Base-by-base conservation (phyloP, 1,140 invertebrate species). In the Asbolus verrucosus region DNA sequence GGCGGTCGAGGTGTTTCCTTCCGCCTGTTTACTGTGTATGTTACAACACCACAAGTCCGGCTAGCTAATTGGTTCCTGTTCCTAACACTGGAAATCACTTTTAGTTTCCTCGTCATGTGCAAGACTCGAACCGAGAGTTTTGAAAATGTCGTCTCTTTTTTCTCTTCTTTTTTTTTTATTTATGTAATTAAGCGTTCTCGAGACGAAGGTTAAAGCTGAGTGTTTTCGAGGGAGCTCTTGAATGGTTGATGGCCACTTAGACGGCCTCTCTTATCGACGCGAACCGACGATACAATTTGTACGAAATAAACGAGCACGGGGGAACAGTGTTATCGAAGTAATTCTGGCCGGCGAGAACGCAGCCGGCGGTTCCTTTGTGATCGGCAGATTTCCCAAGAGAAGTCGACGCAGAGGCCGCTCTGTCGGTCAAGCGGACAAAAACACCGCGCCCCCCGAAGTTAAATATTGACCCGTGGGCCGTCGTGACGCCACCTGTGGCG, bases 21-120 rank as follows among this genome's bases (percentile, higher is more conserved):
- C 61, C 61, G 61, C 24, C 39, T 31, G 27, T 41, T 39, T 16
- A 19, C 18, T 31, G 16, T 59, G 19, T 50, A 24, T 24, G 50
- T 36, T 36, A 36, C 50, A 21, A 27, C 15, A 21, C 16, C 61
- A 4, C 61, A 4, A 30, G 14, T 39, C 61, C 61, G 33, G 61
- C 61, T 38, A 2, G 4, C 61, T 63, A 63, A 63, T 63, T 63
- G 61, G 61, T 63, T 63, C 61, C 61, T 39, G 61, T 63, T 63
- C 50, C 50, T 24, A 24, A 59, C 50, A 24, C 27, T 63, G 33
- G 36, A 39, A 39, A 24, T 19, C 61, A 31, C 50, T 59, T 59
- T 59, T 21, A 59, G 8, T 8, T 8, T 8, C 24, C 24, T 27
- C 3, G 24, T 27, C 24, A 8, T n/a, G n/a, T n/a, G n/a, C n/a